Conservation (phyloP, 2,888 invertebrate genomes). For the Ornithoptera priamus region DNA sequence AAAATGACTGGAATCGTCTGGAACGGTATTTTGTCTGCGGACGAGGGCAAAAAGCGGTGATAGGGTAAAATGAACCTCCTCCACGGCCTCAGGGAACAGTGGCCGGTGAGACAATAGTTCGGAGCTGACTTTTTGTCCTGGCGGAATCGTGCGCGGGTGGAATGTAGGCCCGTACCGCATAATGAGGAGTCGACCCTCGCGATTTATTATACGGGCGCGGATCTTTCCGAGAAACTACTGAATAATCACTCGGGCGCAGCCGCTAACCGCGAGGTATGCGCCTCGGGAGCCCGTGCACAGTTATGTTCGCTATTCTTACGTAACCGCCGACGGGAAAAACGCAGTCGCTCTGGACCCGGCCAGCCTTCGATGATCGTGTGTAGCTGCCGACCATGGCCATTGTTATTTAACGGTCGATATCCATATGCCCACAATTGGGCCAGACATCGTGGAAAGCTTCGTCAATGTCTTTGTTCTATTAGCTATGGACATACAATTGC, state of each 20-base stretch:
- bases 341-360: constrained; percentile 21
- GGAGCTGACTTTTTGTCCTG: constrained; percentile 58
- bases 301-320: constrained; percentile 75
- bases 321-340: constrained; percentile 49
- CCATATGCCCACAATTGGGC: constrained; percentile 8
- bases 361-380: constrained; percentile 1
- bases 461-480: constrained; percentile 1
- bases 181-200: constrained; percentile 57
- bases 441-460: neutral
- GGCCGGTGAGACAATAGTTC: constrained; percentile 59
- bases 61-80: constrained; percentile 32
- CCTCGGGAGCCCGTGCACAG: constrained; percentile 67
- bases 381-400: constrained; percentile 5
- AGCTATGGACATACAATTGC: neutral
- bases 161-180: constrained; percentile 76
- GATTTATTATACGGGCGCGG: constrained; percentile 63
- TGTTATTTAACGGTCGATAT: constrained; percentile 2
- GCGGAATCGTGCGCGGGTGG: constrained; percentile 58
- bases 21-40: no score
- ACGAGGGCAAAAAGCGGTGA: no score
- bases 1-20: no score
- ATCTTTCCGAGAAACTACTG: constrained; percentile 70
- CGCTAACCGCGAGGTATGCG: constrained; percentile 55
- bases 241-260: constrained; percentile 61
- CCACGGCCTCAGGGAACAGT: constrained; percentile 33